Percentiles rank a stretch among this genome's conserved stretches.
These are phyloP conservation scores for Heliothis subflexa DNA, from an alignment of 1,140 invertebrate genomes.

Conservation along the genomic window DNA sequence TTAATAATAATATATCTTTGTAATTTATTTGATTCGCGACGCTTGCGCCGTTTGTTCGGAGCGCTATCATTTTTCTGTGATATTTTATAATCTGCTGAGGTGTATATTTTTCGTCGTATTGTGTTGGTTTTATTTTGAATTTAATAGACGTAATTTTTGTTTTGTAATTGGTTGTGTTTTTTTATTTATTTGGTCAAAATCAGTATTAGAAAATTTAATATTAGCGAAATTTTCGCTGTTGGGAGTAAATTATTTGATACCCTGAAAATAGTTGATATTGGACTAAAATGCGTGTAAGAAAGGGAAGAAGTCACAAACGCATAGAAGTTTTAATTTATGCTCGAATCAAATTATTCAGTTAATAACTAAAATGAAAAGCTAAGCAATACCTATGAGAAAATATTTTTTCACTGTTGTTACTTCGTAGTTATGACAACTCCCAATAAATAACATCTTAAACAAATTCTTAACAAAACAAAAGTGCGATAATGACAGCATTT, in stretches of 20 bases:
- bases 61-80: conserved; percentile 33
- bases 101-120: conserved; percentile 11
- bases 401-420: background rate
- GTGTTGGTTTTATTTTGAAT: background rate
- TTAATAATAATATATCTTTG: conserved; percentile 75
- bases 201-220: too few species aligned
- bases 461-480: conserved; percentile 45
- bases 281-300: too few species aligned
- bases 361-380: too few species aligned
- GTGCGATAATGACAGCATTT: conserved; percentile 47
- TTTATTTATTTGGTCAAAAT: background rate
- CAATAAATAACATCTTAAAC: conserved; percentile 12
- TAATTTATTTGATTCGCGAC: conserved; percentile 67
- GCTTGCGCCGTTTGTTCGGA: conserved; percentile 48
- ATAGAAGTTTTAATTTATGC: too few species aligned
- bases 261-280: too few species aligned
- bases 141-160: background rate
- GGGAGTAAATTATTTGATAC: too few species aligned
- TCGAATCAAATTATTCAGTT: too few species aligned
- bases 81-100: conserved; percentile 27
- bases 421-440: background rate
- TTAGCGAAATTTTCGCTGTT: too few species aligned
- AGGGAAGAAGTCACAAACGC: too few species aligned
- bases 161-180: background rate
- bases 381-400: background rate